These are phyloP conservation scores for Brevimyrus niger DNA, from an alignment of 2,113 vertebrate genomes.

Conservation along the genomic window DNA sequence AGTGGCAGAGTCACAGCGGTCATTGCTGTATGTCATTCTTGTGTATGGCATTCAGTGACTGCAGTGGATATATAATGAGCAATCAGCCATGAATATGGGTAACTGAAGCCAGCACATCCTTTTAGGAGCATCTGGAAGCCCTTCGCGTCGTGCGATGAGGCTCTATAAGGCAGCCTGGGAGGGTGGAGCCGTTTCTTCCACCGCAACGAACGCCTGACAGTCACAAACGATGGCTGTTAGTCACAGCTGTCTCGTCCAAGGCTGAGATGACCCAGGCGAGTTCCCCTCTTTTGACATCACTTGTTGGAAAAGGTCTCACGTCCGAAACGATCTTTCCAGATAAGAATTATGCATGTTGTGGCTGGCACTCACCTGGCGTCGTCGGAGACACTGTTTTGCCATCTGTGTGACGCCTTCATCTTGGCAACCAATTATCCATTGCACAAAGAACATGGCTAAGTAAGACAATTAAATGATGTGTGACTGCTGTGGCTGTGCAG, in stretches of 20 bases:
- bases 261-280: neutral
- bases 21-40: neutral
- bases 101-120: neutral
- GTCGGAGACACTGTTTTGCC: neutral
- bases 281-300: neutral
- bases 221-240: neutral
- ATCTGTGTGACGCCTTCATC: neutral
- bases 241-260: neutral
- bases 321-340: neutral
- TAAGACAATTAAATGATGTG: neutral
- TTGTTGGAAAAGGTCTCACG: neutral
- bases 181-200: neutral
- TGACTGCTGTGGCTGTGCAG: neutral
- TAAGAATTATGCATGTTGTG: neutral
- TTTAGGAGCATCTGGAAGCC: neutral
- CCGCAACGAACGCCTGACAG: neutral
- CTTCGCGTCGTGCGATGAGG: neutral
- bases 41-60: neutral
- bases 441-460: neutral
- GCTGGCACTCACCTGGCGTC: neutral
- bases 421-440: neutral
- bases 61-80: neutral
- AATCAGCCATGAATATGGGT: neutral
- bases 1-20: neutral
- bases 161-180: neutral